A percentile compares a stretch with the other conserved stretches of the same genome.
phyloP scores from a whole-genome alignment of 2,797 vertebrate species.

The Prionace glauca region DNA sequence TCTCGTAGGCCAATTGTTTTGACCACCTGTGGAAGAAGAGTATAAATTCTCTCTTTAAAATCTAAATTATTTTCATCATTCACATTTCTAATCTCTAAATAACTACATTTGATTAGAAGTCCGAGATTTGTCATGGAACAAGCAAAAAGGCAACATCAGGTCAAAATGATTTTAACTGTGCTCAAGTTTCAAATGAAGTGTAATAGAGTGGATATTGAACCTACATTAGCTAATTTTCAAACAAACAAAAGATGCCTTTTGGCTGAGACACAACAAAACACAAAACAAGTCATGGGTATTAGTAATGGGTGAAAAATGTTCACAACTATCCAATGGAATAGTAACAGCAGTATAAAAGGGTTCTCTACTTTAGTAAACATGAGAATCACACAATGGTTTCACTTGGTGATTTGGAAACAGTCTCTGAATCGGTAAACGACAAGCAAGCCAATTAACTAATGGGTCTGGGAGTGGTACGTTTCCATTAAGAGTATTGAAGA shows the following conservation, averaged over 20 bases:
- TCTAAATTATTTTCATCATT: background rate
- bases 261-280: background rate
- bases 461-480: background rate
- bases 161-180: background rate
- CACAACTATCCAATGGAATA: background rate
- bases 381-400: background rate
- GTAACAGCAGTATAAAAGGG: background rate
- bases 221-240: background rate
- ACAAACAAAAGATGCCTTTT: background rate
- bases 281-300: too few species aligned
- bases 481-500: background rate
- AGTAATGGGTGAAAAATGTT: background rate
- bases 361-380: background rate
- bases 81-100: slow-evolving; percentile 42
- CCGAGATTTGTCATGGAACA: background rate
- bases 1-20: slow-evolving; percentile 91
- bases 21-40: slow-evolving; percentile 71
- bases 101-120: background rate
- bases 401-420: background rate
- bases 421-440: background rate
- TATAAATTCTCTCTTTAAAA: background rate
- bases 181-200: background rate
- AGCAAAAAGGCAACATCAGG: background rate
- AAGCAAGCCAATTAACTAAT: background rate
- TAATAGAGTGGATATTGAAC: background rate